A percentile compares a stretch with the other conserved stretches of the same genome.
Evolutionary conservation across 2,888 invertebrate genomes (phyloP).

Genomic region (Nemoura dubitans): DNA sequence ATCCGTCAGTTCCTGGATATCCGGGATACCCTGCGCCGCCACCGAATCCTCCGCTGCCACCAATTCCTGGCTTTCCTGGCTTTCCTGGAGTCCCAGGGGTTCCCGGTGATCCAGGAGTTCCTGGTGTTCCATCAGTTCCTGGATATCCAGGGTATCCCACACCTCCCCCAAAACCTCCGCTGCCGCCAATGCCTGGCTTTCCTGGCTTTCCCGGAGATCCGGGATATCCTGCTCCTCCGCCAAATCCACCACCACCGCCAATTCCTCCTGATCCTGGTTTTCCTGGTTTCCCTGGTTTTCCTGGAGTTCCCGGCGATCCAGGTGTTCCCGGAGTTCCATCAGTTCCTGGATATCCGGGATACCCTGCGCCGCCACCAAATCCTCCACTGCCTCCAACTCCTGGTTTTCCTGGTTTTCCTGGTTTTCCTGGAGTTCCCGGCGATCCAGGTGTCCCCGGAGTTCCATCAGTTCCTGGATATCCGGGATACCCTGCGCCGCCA

Average conservation of each 20-base stretch:
- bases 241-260: slow-evolving; percentile 52
- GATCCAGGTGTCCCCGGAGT: slow-evolving; percentile 50
- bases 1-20: slow-evolving; percentile 10
- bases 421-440: slow-evolving; percentile 54
- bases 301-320: slow-evolving; percentile 55
- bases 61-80: slow-evolving; percentile 59
- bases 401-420: slow-evolving; percentile 56
- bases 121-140: slow-evolving; percentile 53
- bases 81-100: slow-evolving; percentile 58
- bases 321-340: slow-evolving; percentile 46
- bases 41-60: slow-evolving; percentile 53
- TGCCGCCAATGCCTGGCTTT: slow-evolving; percentile 54
- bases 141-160: slow-evolving; percentile 36
- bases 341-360: slow-evolving; percentile 55
- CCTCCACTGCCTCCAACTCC: slow-evolving; percentile 54
- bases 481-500: slow-evolving; percentile 63
- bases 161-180: slow-evolving; percentile 52
- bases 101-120: slow-evolving; percentile 55
- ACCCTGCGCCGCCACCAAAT: slow-evolving; percentile 52
- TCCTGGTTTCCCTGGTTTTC: slow-evolving; percentile 52
- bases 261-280: slow-evolving; percentile 54
- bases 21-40: slow-evolving; percentile 49
- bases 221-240: slow-evolving; percentile 49
- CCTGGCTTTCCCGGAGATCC: slow-evolving; percentile 50
- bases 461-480: slow-evolving; percentile 66